phyloP scores from a whole-genome alignment of 2,797 vertebrate species.

The Benthosema pterotum region DNA sequence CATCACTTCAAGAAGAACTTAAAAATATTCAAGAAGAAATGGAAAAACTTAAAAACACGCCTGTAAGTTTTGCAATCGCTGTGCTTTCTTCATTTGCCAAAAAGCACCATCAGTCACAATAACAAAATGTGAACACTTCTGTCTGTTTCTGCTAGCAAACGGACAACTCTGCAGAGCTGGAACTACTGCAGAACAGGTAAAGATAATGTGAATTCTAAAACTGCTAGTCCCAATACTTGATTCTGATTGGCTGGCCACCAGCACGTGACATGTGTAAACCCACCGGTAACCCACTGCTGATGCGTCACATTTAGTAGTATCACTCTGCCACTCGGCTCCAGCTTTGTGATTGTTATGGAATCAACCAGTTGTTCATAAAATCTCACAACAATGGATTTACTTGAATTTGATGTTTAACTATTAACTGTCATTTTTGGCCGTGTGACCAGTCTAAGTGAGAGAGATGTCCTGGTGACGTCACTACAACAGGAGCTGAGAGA shows the following conservation, averaged over 20 bases:
- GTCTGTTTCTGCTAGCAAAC: constrained; percentile 72
- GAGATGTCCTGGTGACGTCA: constrained; percentile 62
- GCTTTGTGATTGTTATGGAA: too few relatives aligned
- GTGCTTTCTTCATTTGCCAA: background rate
- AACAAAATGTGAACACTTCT: constrained; percentile 18
- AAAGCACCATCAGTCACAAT: background rate
- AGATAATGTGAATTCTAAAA: background rate
- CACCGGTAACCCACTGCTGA: too few relatives aligned
- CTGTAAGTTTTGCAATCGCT: constrained; percentile 37
- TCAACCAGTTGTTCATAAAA: too few relatives aligned
- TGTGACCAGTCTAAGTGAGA: constrained; percentile 83
- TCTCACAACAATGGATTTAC: background rate
- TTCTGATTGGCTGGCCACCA: too few relatives aligned
- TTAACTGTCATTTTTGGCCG: constrained; percentile 19
- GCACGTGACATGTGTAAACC: too few relatives aligned
- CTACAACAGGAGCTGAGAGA: constrained; percentile 72
- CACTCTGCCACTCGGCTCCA: too few relatives aligned
- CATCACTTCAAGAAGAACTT: constrained; percentile 72
- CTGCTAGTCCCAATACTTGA: too few relatives aligned
- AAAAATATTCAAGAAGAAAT: constrained; percentile 68
- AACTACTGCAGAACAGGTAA: constrained; percentile 84
- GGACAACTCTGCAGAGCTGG: constrained; percentile 74
- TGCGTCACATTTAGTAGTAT: too few relatives aligned
- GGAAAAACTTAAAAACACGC: constrained; percentile 53
- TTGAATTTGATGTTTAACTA: background rate